Base-by-base conservation (phyloP, 2,888 invertebrate genomes). In the Allophyes oxyacanthae region DNA sequence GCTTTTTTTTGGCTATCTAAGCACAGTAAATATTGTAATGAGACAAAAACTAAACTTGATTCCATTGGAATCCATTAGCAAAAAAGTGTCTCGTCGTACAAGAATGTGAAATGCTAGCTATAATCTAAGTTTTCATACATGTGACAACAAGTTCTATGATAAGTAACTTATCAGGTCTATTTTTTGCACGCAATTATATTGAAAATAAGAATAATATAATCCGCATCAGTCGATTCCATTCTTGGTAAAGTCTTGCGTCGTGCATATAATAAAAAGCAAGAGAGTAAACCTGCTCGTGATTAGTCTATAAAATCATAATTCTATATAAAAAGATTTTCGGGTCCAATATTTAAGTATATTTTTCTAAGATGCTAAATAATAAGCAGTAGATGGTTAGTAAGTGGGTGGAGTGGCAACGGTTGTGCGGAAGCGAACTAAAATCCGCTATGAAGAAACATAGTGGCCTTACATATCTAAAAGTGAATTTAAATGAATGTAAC, bases 41-140 rank as follows among this genome's bases (percentile, higher is more conserved):
- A 56, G 50, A 49, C 71, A 79, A 84, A 81, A 86, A 81, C 69
- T 64, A 41, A 67, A 77, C 75, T 64, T 70, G 77, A 70, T 75
- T 58, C 52, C 62, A 68, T 66, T 74, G 83, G 84, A 83, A 86
- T 86, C 77, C 57, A 63, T 67, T 61, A 53, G 68, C 76, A 85
- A 86, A 87, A 84, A 85, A 69, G 78, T 80, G 75, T 77, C 64
- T 65, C 64, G 77, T 58, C 65, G 62, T 30, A 55, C 49, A 48
- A 26, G 25, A 37, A 42, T 53, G 55, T 65, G 54, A 72, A 66
- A 62, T 62, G 63, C 14, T 59, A 64, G 53, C 50, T 15, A 56
- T 15, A 46, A 32, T 0, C 2, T 33, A 59, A 28, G 26, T 49
- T 13, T 43, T 59, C 36, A 43, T 49, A 52, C 50, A 45, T 54